Base-by-base conservation (phyloP, 2,888 invertebrate genomes). In the Ceraclea dissimilis region DNA sequence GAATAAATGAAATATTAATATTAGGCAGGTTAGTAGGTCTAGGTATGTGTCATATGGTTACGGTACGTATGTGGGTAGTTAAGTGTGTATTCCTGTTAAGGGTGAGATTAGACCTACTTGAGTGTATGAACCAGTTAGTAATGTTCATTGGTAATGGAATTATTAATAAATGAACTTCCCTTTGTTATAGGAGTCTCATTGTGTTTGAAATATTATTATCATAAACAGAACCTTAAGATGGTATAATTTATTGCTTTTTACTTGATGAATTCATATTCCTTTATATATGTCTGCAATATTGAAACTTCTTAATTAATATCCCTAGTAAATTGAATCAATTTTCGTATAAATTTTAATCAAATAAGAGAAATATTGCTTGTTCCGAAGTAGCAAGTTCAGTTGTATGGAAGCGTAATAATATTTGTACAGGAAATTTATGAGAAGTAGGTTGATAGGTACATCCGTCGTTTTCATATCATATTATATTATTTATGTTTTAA, bases 211-310 rank as follows among this genome's bases (percentile, higher is more conserved):
- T 39, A 39, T 39, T 39, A 39, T 39, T 39, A 39, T 16, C 39
- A 13, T 4, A n/a, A 16, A 39, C 39, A 39, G 13, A 39, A 39
- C 39, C 39, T 16, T 39, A 31, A 13, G 39, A 39, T 39, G 39
- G 39, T 39, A 39, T 16, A 39, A 39, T 39, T 39, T 39, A 39
- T 39, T 39, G 39, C 39, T 39, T 39, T 39, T 39, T 39, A 39
- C 13, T 39, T 39, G 39, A 39, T 39, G 39, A 39, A 39, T 39
- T 39, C 16, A 39, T 39, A 16, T 39, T 39, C 5, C 39, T 4
- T 11, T 31, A 31, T 11, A 13, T 16, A n/a, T 39, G 26, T 39
- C 39, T 16, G 16, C 8, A 39, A 39, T 39, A 39, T 39, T 16
- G 39, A 39, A 39, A 16, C 39, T 16, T 16, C 39, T 39, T 39